A percentile compares a stretch with the other conserved stretches of the same genome.
Conservation (phyloP, 2,888 invertebrate genomes). For the Heliconius erato region DNA sequence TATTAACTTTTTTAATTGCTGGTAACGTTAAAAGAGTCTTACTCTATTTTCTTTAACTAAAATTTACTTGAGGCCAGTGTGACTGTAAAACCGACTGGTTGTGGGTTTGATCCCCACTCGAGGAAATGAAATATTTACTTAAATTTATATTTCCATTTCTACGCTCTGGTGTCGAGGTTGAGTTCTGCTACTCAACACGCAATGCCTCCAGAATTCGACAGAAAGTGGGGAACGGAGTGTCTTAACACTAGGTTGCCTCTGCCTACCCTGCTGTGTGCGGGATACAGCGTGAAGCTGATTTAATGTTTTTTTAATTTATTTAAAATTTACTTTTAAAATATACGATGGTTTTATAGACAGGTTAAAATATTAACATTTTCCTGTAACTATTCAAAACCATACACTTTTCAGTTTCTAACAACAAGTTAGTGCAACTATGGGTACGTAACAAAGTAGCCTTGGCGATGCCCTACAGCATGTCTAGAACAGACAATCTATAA, state of each 20-base stretch:
- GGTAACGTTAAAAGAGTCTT: not conserved
- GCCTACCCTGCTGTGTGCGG: no score
- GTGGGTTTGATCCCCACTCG: no score
- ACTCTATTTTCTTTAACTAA: not conserved
- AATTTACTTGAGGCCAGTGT: not conserved
- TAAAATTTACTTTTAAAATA: not conserved
- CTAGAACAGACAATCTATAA: not conserved
- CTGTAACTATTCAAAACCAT: conserved; percentile 6
- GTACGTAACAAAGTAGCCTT: not conserved
- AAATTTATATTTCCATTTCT: no score
- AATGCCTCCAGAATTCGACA: no score
- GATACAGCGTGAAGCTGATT: no score
- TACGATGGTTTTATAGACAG: not conserved
- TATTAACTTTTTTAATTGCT: conserved; percentile 35
- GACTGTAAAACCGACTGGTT: no score
- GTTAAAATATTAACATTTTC: conserved; percentile 3
- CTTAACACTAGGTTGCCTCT: no score
- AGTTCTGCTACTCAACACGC: no score
- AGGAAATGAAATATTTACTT: no score
- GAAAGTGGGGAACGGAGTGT: no score
- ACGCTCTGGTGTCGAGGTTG: no score
- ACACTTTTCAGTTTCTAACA: conserved; percentile 23
- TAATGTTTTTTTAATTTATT: no score
- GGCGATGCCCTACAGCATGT: conserved; percentile 2
- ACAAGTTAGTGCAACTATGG: conserved; percentile 6